Evolutionary conservation across 1,140 invertebrate genomes (phyloP), one percentile per base, ranked within the genome.

Genomic region (Antheraea mylitta): DNA sequence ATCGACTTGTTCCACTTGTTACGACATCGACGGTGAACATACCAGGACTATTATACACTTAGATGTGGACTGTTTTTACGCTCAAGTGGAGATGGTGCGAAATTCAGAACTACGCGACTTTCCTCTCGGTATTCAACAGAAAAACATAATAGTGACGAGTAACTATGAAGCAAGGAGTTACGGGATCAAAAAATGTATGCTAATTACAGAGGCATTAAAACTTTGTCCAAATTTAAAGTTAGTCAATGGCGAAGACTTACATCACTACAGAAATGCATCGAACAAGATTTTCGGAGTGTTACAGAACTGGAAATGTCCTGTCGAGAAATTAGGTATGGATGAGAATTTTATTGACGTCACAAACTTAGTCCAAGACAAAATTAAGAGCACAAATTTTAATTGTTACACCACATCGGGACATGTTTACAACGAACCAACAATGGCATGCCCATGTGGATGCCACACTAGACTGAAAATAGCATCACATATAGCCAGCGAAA

Each of bases 1-100:
- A 83, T 85, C 88, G 73, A 84, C 87, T 77, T 85, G 83, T 81
- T 87, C 85, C 76, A 80, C 81, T 73, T 83, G 76, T 74, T 77
- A 77, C 63, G 85, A 86, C 62, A 74, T 75, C 73, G 80, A 84
- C 65, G 79, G 70, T 69, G 85, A 90, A 63, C 95, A 96, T 86
- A 82, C 91, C 11, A 93, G 94, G 83, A 93, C 93, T 71, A 96
- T 97, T 65, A 94, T 97, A 76, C 95, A 97, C 79, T 90, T 97
- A 78, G 95, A 97, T 83, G 93, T 97, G 77, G 95, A 97, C 79
- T 96, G 95, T 83, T 97, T 96, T 89, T 97, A 97, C 89, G 96
- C 96, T 65, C 96, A 97, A 93, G 96, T 97, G 70, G 96, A 97
- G 91, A 96, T 95, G 93, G 77, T 96, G 37, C 93, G 93, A 70